These are phyloP conservation scores for Etia nguti DNA, from an alignment of 2,113 vertebrate genomes.

Conservation along the genomic window DNA sequence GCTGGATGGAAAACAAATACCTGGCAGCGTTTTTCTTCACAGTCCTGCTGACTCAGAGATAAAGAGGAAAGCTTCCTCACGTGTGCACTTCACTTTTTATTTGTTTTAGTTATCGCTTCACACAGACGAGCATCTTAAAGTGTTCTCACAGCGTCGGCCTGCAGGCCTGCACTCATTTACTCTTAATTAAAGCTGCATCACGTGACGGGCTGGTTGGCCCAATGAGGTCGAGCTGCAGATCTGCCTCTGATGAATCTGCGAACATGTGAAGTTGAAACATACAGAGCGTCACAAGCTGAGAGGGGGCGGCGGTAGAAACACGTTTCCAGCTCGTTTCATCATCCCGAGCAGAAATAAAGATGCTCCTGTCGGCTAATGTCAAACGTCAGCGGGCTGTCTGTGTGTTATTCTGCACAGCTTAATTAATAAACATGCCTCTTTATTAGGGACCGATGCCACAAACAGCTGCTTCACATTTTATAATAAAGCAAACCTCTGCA, in stretches of 20 bases:
- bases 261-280: neutral
- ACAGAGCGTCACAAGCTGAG: neutral
- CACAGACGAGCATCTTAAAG: neutral
- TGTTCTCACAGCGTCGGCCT: neutral
- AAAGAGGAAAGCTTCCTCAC: neutral
- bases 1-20: neutral
- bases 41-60: conserved; percentile 28
- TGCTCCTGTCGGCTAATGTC: neutral
- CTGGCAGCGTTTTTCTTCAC: neutral
- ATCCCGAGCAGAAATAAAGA: neutral
- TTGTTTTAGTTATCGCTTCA: neutral
- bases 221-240: neutral
- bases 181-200: neutral
- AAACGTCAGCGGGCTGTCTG: neutral
- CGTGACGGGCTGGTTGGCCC: neutral
- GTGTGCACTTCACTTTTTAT: neutral
- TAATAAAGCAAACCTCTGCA: neutral
- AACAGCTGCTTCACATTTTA: neutral
- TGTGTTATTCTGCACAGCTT: neutral
- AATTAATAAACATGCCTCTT: neutral
- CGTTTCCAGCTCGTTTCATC: neutral
- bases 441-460: neutral
- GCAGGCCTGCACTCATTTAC: neutral
- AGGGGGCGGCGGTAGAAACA: neutral
- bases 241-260: neutral